Conservation (phyloP, 30 jellyfish, hydroid and myxozoan species). For the Chrysaora quinquecirrha region DNA sequence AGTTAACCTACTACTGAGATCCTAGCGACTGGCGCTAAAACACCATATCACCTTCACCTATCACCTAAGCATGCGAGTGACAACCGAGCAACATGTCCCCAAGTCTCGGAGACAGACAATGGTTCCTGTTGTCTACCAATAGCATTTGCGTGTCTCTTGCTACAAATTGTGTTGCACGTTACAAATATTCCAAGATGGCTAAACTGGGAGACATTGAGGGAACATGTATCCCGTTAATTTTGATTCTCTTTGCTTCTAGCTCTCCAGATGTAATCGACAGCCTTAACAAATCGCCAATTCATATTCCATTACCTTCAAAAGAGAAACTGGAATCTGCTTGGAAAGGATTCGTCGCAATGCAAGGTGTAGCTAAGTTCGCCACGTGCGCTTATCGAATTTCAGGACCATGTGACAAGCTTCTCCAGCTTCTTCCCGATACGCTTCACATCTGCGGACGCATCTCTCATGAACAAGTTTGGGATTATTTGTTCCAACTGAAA, state of each 20-base stretch:
- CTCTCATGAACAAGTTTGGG: slow-evolving; percentile 95
- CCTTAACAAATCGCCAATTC: slow-evolving; percentile 54
- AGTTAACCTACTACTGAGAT: too few species aligned
- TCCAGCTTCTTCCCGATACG: slow-evolving; percentile 85
- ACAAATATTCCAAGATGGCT: too few species aligned
- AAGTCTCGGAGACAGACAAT: too few species aligned
- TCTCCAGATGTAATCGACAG: slow-evolving; percentile 63
- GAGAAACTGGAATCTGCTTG: slow-evolving; percentile 73
- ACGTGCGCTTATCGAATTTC: slow-evolving; percentile 88
- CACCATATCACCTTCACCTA: too few species aligned
- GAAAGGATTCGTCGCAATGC: slow-evolving; percentile 89
- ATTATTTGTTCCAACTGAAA: slow-evolving; percentile 82
- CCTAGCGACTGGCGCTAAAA: too few species aligned
- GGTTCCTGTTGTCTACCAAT: too few species aligned
- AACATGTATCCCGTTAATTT: too few species aligned
- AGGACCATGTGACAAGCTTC: slow-evolving; percentile 89
- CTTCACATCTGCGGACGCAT: slow-evolving; percentile 89
- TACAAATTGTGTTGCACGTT: too few species aligned
- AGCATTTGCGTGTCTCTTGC: too few species aligned
- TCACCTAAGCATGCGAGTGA: too few species aligned
- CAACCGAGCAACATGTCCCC: too few species aligned
- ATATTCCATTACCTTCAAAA: slow-evolving; percentile 54
- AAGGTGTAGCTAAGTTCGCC: slow-evolving; percentile 84
- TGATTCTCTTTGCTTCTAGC: slow-evolving; percentile 30
- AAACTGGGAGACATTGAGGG: too few species aligned